Conservation (phyloP, 2,113 vertebrate species). For the Sorex fumeus region DNA sequence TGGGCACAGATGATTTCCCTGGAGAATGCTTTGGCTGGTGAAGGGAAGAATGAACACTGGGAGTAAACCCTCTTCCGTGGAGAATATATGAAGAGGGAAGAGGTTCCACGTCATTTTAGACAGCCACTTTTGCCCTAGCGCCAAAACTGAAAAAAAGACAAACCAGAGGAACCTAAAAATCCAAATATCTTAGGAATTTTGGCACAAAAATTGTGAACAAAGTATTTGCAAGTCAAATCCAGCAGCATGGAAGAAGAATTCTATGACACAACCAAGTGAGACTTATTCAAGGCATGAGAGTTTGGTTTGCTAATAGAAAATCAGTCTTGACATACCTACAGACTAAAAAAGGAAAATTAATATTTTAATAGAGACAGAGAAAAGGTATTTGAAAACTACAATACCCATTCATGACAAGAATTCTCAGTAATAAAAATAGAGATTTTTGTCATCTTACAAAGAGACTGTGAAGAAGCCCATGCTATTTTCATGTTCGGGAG, state of each 20-base stretch:
- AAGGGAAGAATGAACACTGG: not conserved
- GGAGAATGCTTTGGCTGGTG: slow-evolving; percentile 27
- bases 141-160: not conserved
- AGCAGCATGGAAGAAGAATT: not conserved
- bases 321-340: not conserved
- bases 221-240: not conserved
- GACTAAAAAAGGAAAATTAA: not conserved
- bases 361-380: not conserved
- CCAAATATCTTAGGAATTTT: not conserved
- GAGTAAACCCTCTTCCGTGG: not conserved
- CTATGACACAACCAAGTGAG: too few species aligned
- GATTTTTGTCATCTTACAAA: not conserved
- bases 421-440: not conserved
- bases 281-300: not conserved
- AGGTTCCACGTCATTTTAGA: not conserved
- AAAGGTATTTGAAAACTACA: not conserved
- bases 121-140: not conserved
- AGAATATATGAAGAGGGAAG: not conserved
- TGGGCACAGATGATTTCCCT: not conserved
- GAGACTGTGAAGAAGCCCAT: not conserved
- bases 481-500: not conserved
- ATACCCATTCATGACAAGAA: not conserved
- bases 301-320: not conserved
- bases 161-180: not conserved
- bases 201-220: not conserved